Base-by-base conservation (phyloP, 2,888 invertebrate species). In the Pogonocherus hispidulus region DNA sequence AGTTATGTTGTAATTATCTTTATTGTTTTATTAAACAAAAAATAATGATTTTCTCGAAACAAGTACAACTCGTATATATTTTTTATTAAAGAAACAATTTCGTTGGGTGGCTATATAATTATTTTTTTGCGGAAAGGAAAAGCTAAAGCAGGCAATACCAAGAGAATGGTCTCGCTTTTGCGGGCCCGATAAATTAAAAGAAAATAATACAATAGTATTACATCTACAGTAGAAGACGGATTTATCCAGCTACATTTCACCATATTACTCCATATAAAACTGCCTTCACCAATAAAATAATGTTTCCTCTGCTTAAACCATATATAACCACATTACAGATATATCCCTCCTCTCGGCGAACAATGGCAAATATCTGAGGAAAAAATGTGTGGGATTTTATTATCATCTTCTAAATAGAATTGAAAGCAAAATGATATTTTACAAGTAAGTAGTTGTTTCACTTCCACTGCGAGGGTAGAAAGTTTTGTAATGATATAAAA, bases 301-400 rank as follows among this genome's bases (percentile, higher is more conserved):
- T 16, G 27, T 6, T 14, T n/a, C n/a, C 51, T 51, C 51, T 8
- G 20, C 27, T 52, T 52, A 16, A 52, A 52, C 16, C 52, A 3
- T 52, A 52, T 32, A 52, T 52, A 52, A 52, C 8, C 32, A 52
- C 27, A 52, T 52, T 52, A 27, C 52, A 52, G 52, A 52, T 32
- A 27, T 52, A 52, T 52, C 32, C 52, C 32, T 16, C 9, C 27
- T 52, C 16, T 27, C 27, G 20, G 23, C 14, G n/a, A 23, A 32
- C 6, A 16, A 9, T 23, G 14, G 8, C n/a, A 23, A 23, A 14
- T 23, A 23, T 52, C 32, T 18, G 18, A 23, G 18, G 27, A 32
- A 16, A 52, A 20, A 52, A 52, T 52, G 27, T 20, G 11, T 18
- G 27, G 27, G 52, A 27, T 52, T 52, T 52, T 52, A 52, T 52